phyloP scores from a whole-genome alignment of 1,140 invertebrate genomes.

The Onthophagus taurus region DNA sequence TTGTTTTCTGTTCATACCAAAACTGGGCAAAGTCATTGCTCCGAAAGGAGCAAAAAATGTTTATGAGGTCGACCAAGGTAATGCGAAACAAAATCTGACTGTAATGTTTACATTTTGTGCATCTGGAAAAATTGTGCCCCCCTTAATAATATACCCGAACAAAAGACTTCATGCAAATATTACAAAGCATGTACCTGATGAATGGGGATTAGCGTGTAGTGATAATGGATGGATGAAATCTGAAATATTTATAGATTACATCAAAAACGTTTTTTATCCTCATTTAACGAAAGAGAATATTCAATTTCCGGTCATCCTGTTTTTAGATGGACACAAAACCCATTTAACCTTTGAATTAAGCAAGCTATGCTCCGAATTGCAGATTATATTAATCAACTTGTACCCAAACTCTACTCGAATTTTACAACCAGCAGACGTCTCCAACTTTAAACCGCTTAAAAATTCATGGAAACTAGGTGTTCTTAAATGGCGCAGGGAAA shows the following conservation, averaged over 20 bases:
- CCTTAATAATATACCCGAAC: constrained; percentile 26
- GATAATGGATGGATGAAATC: constrained; percentile 36
- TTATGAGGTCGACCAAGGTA: constrained; percentile 28
- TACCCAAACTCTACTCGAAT: background rate
- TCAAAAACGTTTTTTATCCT: constrained; percentile 30
- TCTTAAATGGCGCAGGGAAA: constrained; percentile 1
- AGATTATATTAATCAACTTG: constrained; percentile 4
- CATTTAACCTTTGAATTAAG: constrained; percentile 6
- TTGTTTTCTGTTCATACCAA: constrained; percentile 30
- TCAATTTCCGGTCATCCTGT: too few relatives aligned
- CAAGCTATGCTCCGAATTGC: background rate
- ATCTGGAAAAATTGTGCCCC: constrained; percentile 14
- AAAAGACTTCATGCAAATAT: constrained; percentile 23
- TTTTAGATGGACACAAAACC: constrained; percentile 7
- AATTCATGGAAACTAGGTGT: background rate
- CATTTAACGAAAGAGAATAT: constrained; percentile 19
- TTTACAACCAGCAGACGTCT: constrained; percentile 3
- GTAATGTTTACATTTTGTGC: constrained; percentile 25
- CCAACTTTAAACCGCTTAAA: constrained; percentile 4
- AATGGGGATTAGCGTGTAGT: constrained; percentile 30
- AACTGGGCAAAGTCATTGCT: constrained; percentile 27
- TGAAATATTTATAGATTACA: constrained; percentile 34
- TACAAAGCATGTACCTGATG: constrained; percentile 23
- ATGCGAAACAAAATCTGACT: constrained; percentile 5
- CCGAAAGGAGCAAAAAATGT: constrained; percentile 29